Base-by-base conservation (phyloP, 37 sponge, comb jelly and placozoan genomes). In the Oopsacas minuta region DNA sequence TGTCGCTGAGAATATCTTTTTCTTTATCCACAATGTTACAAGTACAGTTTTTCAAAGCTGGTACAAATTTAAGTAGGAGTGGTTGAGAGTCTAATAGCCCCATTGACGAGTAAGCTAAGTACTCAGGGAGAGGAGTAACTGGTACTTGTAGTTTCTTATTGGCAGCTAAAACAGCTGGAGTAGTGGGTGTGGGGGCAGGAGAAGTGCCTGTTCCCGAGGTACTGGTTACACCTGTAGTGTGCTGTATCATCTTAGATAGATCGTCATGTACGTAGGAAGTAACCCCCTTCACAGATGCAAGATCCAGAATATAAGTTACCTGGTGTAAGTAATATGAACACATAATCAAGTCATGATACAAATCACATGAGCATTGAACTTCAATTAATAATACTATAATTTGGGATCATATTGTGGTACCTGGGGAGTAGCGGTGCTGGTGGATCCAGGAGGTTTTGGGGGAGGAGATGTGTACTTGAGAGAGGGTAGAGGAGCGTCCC, bases 191-290 rank as follows among this genome's bases (percentile, higher is more conserved):
- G 51, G 51, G 51, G 30, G 75, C 28, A 34, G 75, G 28, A 25
- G 75, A 3, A 12, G 22, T 12, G 7, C 32, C 75, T 10, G 75
- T 12, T n/a, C 28, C 20, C 20, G 75, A 12, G 75, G 75, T 12
- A 34, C 30, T 61, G 75, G 32, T 12, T 25, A 5, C 22, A 3
- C 75, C 75, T 32, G 75, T 61, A 34, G 75, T 61, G 75, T 61
- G 75, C 22, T 61, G 75, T 3, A 61, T 10, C 75, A 61, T 61
- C 75, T 61, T 61, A n/a, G 75, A 61, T 25, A 61, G 75, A n/a
- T 61, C 75, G 75, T 61, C 75, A 12, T 61, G 75, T n/a, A 61
- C 75, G 75, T 61, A 61, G 75, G 75, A 61, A 61, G 75, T 61
- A 20, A 61, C 28, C 28, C 75, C 75, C 30, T 61, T 61, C 28